phyloP scores from a whole-genome alignment of 2,113 vertebrate species.

The Microcebus griseorufus region DNA sequence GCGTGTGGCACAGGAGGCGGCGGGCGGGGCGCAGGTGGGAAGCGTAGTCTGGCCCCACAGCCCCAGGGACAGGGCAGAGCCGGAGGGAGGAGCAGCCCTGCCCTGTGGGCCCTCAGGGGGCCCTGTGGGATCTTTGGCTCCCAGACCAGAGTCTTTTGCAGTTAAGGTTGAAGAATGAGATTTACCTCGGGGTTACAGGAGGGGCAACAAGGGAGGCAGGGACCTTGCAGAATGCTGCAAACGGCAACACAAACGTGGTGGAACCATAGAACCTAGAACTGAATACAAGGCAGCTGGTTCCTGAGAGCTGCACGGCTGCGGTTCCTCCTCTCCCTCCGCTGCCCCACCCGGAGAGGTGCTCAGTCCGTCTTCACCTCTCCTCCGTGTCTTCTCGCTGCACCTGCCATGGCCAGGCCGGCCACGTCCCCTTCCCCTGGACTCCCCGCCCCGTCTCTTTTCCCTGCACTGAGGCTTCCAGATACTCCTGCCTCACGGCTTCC shows the following conservation, averaged over 20 bases:
- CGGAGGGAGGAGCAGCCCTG: no score
- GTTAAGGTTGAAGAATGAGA: neutral
- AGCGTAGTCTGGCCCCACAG: rapidly evolving
- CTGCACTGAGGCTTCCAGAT: neutral
- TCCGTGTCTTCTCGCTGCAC: neutral
- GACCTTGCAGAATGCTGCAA: neutral
- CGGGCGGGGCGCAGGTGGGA: neutral
- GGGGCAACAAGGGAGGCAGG: no score
- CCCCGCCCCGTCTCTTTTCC: neutral
- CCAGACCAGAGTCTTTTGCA: neutral
- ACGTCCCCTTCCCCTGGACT: no score
- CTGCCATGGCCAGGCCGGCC: rapidly evolving
- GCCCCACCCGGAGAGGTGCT: rapidly evolving
- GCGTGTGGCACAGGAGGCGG: neutral
- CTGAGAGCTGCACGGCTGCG: rapidly evolving
- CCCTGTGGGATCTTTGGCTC: neutral
- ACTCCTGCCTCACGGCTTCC: neutral
- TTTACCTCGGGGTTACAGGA: neutral
- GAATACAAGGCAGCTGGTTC: rapidly evolving
- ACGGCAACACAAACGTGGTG: no score
- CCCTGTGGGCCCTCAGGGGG: neutral
- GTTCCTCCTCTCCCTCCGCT: rapidly evolving
- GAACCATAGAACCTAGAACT: neutral
- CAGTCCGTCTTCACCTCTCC: neutral
- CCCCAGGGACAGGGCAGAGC: neutral